Evolutionary conservation across 23 tunicate genomes (phyloP).

Genomic region (Styela clava): DNA sequence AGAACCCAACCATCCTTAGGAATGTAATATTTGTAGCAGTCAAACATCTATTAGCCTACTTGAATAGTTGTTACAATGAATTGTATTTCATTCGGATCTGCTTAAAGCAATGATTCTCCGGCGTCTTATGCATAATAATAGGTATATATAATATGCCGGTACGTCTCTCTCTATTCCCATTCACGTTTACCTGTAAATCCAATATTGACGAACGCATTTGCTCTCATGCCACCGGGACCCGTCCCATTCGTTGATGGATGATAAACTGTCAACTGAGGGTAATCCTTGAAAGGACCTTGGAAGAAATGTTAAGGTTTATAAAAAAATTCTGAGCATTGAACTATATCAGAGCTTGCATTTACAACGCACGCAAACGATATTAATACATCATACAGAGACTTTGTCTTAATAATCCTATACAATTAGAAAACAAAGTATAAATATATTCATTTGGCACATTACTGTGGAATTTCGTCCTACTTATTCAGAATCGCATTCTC

Average conservation of each 20-base stretch:
- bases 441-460: too few relatives aligned
- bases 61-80: too few relatives aligned
- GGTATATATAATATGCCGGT: too few relatives aligned
- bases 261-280: slow-evolving; percentile 74
- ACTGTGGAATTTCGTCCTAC: too few relatives aligned
- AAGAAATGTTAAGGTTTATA: neutral
- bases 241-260: slow-evolving; percentile 76
- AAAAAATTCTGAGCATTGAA: neutral
- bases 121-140: neutral
- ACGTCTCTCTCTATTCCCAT: too few relatives aligned
- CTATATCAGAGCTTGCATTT: neutral
- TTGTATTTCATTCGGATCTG: too few relatives aligned
- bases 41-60: too few relatives aligned
- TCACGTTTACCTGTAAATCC: slow-evolving; percentile 94
- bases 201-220: slow-evolving; percentile 69
- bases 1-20: slow-evolving; percentile 88
- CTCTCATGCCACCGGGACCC: slow-evolving; percentile 44
- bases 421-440: too few relatives aligned
- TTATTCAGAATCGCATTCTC: too few relatives aligned
- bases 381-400: too few relatives aligned
- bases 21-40: neutral
- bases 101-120: neutral
- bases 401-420: too few relatives aligned
- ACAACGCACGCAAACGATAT: too few relatives aligned
- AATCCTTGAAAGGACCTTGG: slow-evolving; percentile 77